Percentiles rank a stretch among this genome's conserved stretches.
These are phyloP conservation scores for Pseudococcus jackbeardsleyi DNA, from an alignment of 2,888 invertebrate species.

Conservation along the genomic window DNA sequence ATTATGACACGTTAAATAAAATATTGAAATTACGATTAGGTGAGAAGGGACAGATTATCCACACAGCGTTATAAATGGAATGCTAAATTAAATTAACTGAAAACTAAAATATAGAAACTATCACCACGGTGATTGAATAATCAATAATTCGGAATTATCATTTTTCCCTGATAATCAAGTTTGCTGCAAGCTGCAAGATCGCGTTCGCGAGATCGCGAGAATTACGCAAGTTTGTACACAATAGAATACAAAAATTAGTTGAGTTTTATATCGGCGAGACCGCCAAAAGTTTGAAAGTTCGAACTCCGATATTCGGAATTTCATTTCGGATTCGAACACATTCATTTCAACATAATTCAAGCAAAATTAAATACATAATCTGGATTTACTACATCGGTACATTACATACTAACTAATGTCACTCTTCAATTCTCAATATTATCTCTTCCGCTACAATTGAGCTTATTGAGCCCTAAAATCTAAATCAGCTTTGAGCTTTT, in stretches of 20 bases:
- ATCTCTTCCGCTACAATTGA: too few species aligned
- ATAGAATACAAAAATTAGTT: not conserved
- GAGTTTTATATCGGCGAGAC: too few species aligned
- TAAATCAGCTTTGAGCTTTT: too few species aligned
- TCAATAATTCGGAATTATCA: conserved; percentile 43
- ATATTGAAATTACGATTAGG: not conserved
- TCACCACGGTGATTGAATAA: conserved; percentile 20
- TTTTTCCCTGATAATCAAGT: conserved; percentile 24
- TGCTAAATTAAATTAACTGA: not conserved
- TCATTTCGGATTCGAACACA: too few species aligned
- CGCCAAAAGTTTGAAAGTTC: too few species aligned
- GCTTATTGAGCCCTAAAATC: too few species aligned
- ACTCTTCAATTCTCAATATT: too few species aligned
- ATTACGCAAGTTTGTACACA: not conserved
- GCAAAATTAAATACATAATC: too few species aligned
- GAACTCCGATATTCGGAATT: too few species aligned
- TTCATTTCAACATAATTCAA: too few species aligned
- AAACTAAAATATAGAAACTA: conserved; percentile 13
- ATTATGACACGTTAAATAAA: conserved; percentile 5
- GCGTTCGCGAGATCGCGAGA: conserved; percentile 36
- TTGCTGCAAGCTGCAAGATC: conserved; percentile 51
- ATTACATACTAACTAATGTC: too few species aligned
- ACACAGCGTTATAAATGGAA: conserved; percentile 1
- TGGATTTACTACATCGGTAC: too few species aligned
- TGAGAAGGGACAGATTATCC: not conserved